Evolutionary conservation across 2,888 invertebrate genomes (phyloP), one percentile per base, ranked within the genome.

Genomic region (Nemurella pictetii): DNA sequence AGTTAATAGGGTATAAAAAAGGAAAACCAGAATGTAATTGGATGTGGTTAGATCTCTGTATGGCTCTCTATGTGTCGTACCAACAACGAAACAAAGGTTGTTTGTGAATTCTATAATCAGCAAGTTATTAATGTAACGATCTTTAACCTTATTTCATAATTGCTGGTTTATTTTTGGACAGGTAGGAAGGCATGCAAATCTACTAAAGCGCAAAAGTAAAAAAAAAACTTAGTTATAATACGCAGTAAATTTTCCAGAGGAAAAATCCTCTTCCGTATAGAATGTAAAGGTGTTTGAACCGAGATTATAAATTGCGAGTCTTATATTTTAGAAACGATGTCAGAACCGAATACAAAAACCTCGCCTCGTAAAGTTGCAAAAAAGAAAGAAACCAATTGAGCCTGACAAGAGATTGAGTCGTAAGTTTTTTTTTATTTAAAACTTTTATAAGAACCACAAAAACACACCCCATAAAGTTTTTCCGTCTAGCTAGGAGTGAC

Each of bases 361-460:
- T 55, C 20, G 55, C 55, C 55, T 55, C 55, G 55, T 12, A 55
- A 55, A 55, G 55, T 55, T 55, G 55, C 55, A 55, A 55, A 55
- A 55, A 55, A 55, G 55, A 55, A 55, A 55, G 55, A 55, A 55
- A 55, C 55, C 55, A 55, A 55, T 55, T 55, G 55, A 55, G 55
- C 55, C 55, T 55, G 55, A 55, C 55, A 55, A 55, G 55, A 55
- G 55, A 55, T 55, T 55, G 55, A 55, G 55, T 55, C 55, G 55
- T 55, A 55, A 55, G 55, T 55, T 55, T 55, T 55, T 55, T 55
- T 55, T 55, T 55, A 55, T 55, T 55, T 55, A 55, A 55, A 55
- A 55, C 55, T 55, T 55, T 55, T 55, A 55, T 55, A 55, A 55
- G 55, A 55, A 55, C 55, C 55, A 55, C 55, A 75, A 75, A 75